Conservation (phyloP, 2,113 vertebrate genomes). For the Holacanthus passer region DNA sequence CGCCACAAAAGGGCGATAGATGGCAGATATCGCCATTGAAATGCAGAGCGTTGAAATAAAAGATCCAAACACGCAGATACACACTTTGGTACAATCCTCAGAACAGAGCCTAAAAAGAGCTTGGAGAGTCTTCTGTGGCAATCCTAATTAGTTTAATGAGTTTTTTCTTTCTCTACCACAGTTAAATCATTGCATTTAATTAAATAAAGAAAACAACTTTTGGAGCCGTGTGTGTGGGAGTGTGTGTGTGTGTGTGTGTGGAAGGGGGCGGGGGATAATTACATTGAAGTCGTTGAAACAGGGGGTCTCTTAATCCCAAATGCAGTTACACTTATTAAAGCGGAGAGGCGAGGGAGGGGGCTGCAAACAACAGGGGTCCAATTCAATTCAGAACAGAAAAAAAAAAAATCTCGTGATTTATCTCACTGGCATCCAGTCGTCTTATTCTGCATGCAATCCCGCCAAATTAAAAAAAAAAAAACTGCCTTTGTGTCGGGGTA, state of each 20-base stretch:
- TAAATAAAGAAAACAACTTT: conserved; percentile 73
- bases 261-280: conserved; percentile 50
- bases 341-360: background rate
- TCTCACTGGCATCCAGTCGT: conserved; percentile 36
- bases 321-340: conserved; percentile 73
- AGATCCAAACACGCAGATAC: conserved; percentile 59
- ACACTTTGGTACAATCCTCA: conserved; percentile 32
- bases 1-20: conserved; percentile 48
- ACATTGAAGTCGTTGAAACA: conserved; percentile 58
- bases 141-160: conserved; percentile 73
- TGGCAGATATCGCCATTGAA: conserved; percentile 56
- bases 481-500: background rate
- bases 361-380: conserved; percentile 42
- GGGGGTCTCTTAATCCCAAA: conserved; percentile 74
- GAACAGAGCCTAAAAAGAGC: conserved; percentile 17
- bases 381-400: conserved; percentile 28
- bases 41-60: conserved; percentile 52
- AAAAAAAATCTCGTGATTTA: conserved; percentile 35
- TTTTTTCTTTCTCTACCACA: conserved; percentile 39
- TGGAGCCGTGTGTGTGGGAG: conserved; percentile 16
- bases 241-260: conserved; percentile 3
- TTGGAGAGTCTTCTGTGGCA: conserved; percentile 54
- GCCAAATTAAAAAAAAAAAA: conserved; percentile 18
- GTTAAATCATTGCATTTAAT: conserved; percentile 69
- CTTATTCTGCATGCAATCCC: conserved; percentile 30